Base-by-base conservation (phyloP, 2,888 invertebrate species). In the Caenorhabditis zanzibari region DNA sequence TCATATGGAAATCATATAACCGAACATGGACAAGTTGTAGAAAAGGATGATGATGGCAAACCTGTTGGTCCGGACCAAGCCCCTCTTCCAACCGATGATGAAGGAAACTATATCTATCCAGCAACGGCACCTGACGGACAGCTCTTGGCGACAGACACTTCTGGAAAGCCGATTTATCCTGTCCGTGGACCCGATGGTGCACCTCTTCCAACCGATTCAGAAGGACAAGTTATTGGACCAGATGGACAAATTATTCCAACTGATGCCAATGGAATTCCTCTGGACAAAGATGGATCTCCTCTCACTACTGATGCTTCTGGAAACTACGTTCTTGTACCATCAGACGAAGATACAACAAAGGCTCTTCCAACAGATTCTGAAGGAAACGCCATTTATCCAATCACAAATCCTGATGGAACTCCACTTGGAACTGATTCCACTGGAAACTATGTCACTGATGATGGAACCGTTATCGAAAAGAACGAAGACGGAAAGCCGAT, bases 191-290 rank as follows among this genome's bases (percentile, higher is more conserved):
- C 82, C 54, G 86, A 85, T 52, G 85, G 84, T 24, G 63, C 66
- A 16, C 35, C 69, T 14, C 68, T 88, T 16, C 85, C 89, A 41
- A 88, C 89, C 49, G 87, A 88, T 73, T 19, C 66, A 2, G 7
- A 44, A 14, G 87, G 88, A 75, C 24, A 38, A 38, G 2, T 38
- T 2, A 38, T 38, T 12, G 85, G 84, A 56, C 76, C 80, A 59
- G 86, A 85, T 59, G 85, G 84, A 38, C 64, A 68, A 24, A 38
- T 71, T 14, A 66, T 88, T 19, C 86, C 88, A 32, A 88, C 88
- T 49, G 87, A 88, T 73, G 28, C 68, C 0, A 19, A 54, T 22
- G 87, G 88, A 75, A 52, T 54, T 10, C 9, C 26, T 16, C 10
- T 77, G 22, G 54, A 59, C 41, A 6, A 6, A 10, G 12, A 38